Percentiles rank a stretch among this genome's conserved stretches.
Conservation (phyloP, 2,113 vertebrate species). For the Rhinogobius similis region DNA sequence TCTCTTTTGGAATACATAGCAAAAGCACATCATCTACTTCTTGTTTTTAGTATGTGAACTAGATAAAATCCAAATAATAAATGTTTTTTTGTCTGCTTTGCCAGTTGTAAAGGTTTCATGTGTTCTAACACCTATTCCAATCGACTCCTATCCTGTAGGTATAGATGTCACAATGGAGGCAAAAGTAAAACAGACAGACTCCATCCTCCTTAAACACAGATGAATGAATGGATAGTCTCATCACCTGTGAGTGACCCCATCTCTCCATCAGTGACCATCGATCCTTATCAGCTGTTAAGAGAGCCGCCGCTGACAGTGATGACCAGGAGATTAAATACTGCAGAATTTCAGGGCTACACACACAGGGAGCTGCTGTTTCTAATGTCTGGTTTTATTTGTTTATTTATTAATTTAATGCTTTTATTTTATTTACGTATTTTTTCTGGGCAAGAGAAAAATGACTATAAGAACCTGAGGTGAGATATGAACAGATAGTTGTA, state of each 20-base stretch:
- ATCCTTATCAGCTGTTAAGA: constrained; percentile 40
- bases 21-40: no score
- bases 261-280: constrained; percentile 37
- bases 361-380: constrained; percentile 16
- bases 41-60: no score
- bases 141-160: neutral
- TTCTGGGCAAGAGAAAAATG: no score
- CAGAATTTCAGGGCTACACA: constrained; percentile 16
- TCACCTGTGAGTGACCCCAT: constrained; percentile 63
- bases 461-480: no score
- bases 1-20: no score
- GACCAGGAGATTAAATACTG: constrained; percentile 45
- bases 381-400: neutral
- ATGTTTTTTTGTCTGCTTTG: no score
- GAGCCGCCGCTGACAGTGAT: constrained; percentile 42
- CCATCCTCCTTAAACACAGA: constrained; percentile 15
- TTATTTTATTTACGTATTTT: no score
- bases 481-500: no score
- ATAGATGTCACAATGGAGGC: neutral
- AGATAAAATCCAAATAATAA: no score
- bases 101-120: no score
- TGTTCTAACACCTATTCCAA: neutral
- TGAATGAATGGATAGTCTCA: constrained; percentile 26
- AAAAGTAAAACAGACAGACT: constrained; percentile 4
- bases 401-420: neutral